Percentiles rank a stretch among this genome's conserved stretches.
phyloP scores from a whole-genome alignment of 1,140 invertebrate species.

The Drosophila mojavensis region DNA sequence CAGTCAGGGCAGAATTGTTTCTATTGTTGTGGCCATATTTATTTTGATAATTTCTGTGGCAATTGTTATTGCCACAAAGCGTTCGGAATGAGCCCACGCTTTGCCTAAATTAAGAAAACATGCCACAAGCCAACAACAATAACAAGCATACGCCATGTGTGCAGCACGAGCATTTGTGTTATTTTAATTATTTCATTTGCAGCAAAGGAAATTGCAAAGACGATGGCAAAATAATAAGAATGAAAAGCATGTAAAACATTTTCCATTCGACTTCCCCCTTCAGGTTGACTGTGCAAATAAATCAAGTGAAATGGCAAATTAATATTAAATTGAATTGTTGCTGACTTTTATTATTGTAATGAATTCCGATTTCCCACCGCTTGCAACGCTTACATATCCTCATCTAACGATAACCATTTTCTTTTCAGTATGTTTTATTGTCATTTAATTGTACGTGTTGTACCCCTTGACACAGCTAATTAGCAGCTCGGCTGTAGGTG shows the following conservation, averaged over 20 bases:
- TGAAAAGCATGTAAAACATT: conserved; percentile 20
- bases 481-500: not conserved
- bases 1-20: conserved; percentile 10
- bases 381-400: conserved; percentile 15
- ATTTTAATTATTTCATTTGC: conserved; percentile 59
- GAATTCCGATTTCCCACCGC: conserved; percentile 2
- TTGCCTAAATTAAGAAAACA: conserved; percentile 52
- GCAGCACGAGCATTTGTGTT: conserved; percentile 30
- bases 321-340: conserved; percentile 31
- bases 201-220: conserved; percentile 17
- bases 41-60: conserved; percentile 40
- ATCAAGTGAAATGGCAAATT: conserved; percentile 16
- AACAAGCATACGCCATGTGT: conserved; percentile 9
- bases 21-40: conserved; percentile 27
- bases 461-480: conserved; percentile 29
- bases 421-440: conserved; percentile 23
- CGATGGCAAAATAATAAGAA: not conserved
- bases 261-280: not conserved
- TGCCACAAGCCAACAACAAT: conserved; percentile 32
- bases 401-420: conserved; percentile 10
- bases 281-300: conserved; percentile 21
- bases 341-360: not conserved
- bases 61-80: conserved; percentile 15
- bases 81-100: conserved; percentile 39
- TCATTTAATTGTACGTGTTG: conserved; percentile 27